Base-by-base conservation (phyloP, 2,113 vertebrate genomes). In the Syngnathus typhle region DNA sequence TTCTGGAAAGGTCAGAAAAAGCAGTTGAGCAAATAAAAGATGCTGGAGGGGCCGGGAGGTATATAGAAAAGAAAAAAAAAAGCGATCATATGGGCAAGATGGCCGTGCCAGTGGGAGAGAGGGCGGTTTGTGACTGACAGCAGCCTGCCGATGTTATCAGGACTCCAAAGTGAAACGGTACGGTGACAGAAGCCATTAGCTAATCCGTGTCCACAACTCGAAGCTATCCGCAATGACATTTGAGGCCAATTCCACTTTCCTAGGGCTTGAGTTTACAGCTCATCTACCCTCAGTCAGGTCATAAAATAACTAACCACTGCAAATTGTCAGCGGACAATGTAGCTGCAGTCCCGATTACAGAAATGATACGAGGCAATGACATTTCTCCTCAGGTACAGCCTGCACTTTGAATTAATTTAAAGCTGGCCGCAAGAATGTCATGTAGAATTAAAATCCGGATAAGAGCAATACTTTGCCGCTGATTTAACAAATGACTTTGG, bases 1-100 rank as follows among this genome's bases (percentile, higher is more conserved):
- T 72, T 74, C 59, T 77, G 60, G 7, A 86, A 85, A 86, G 77
- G 84, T 85, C 77, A 86, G 60, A 18, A 59, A 73, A 76, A 8
- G 27, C 5, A 13, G 74, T 60, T 75, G 70, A 73, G 75, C 60
- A 81, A 83, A 83, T 75, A 73, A 71, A 18, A 36, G 36, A 61
- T 64, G 60, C 11, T 56, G 44, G 60, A 65, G 73, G 55, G 72
- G 58, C 47, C 15, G 71, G 27, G 23, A 60, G 44, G 60, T 67
- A 52, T 65, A 67, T 72, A 61, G 58, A 59, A 59, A 38, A 64
- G 39, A 74, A 11, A 64, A 64, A 65, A 46, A 51, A 32, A 64
- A 43, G 54, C 65, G 39, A 52, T 36, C 54, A 41, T 38, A 39
- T 5, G 11, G 39, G 63, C 37, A 59, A 49, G 39, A 63, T 47